A percentile compares a stretch with the other conserved stretches of the same genome.
Evolutionary conservation across 2,113 vertebrate species (phyloP).

Genomic region (Boleophthalmus pectinirostris): DNA sequence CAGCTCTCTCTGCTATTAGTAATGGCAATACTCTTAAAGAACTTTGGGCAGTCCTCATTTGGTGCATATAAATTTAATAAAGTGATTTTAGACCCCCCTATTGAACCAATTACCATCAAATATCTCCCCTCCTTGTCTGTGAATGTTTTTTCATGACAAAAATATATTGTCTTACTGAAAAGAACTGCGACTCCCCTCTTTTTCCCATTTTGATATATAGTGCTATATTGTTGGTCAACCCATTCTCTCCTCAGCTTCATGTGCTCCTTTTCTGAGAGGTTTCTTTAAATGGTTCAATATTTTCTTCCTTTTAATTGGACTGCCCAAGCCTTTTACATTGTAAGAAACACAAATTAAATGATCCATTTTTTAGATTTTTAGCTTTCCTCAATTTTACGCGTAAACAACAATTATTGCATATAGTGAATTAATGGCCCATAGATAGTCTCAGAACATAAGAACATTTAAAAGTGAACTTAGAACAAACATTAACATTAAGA

Average conservation of each 20-base stretch:
- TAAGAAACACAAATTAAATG: not conserved
- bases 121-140: slow-evolving; percentile 17
- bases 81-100: slow-evolving; percentile 9
- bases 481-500: too few relatives aligned
- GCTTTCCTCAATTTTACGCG: too few relatives aligned
- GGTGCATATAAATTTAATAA: slow-evolving; percentile 9
- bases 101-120: slow-evolving; percentile 7
- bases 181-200: slow-evolving; percentile 19
- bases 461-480: too few relatives aligned
- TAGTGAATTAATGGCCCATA: too few relatives aligned
- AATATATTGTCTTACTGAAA: slow-evolving; percentile 5
- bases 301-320: slow-evolving; percentile 19
- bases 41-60: slow-evolving; percentile 9
- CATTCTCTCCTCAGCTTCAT: slow-evolving; percentile 16
- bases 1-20: not conserved
- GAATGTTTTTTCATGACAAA: slow-evolving; percentile 10
- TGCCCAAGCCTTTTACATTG: not conserved
- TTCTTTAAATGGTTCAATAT: slow-evolving; percentile 10
- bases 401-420: too few relatives aligned
- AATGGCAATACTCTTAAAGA: not conserved
- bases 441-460: too few relatives aligned
- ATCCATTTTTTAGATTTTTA: not conserved
- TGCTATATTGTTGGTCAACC: slow-evolving; percentile 13
- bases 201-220: slow-evolving; percentile 10
- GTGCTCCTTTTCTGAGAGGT: slow-evolving; percentile 1